Percentiles rank a stretch among this genome's conserved stretches.
Evolutionary conservation across 2,113 vertebrate species (phyloP).

Genomic region (Oxyruncus cristatus): DNA sequence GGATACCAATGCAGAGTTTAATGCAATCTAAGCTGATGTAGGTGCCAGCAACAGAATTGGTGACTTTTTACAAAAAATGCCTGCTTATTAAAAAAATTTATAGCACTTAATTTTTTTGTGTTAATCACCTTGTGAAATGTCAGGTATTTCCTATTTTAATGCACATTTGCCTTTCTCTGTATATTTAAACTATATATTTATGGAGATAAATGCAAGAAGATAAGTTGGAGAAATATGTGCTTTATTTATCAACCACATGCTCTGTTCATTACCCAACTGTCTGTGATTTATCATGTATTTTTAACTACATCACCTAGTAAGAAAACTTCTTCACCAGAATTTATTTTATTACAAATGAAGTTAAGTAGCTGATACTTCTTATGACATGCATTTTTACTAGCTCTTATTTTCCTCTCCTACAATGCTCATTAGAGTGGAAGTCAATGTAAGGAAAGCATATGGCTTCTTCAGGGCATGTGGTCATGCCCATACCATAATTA

Average conservation of each 20-base stretch:
- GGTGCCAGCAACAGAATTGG: background rate
- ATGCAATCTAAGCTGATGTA: background rate
- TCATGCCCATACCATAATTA: background rate
- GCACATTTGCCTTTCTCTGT: background rate
- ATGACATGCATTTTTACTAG: background rate
- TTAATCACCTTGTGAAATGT: background rate
- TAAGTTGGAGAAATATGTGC: background rate
- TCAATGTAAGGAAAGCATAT: background rate
- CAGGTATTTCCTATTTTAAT: background rate
- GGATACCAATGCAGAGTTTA: background rate
- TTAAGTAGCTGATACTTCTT: background rate
- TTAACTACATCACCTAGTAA: background rate
- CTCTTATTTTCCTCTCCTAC: background rate
- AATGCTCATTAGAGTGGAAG: background rate
- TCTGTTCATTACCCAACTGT: background rate
- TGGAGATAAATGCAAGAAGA: background rate
- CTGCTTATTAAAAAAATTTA: background rate
- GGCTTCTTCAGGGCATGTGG: background rate
- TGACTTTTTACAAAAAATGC: background rate
- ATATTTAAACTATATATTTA: background rate
- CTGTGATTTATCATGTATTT: background rate
- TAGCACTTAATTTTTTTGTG: background rate
- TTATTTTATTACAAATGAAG: background rate
- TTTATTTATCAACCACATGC: background rate
- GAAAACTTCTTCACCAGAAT: background rate